Evolutionary conservation across 2,113 vertebrate genomes (phyloP), one percentile per base, ranked within the genome.

Genomic region (Tachuris rubrigastra): DNA sequence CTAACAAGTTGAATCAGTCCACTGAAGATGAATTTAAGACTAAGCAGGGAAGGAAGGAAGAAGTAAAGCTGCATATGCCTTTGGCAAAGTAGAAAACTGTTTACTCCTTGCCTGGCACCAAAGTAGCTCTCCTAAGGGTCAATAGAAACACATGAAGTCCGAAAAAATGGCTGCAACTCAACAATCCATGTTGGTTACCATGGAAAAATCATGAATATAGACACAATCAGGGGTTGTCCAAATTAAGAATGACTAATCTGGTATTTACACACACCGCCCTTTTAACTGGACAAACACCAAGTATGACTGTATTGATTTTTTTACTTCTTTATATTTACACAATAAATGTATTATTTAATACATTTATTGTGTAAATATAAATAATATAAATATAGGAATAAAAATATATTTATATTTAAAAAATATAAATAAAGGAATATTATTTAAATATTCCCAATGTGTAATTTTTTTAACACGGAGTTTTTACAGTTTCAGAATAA

Each of bases 171-270:
- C 63, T 6, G 5, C 42, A 88, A 77, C 55, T 92, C 72, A 80
- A 83, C 69, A 90, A 93, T 59, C 72, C 46, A 13, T 55, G 25
- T 37, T 83, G 47, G 88, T 97, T 90, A 77, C 90, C 72, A 90
- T 86, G 79, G 94, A 88, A 96, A 93, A 95, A 42, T n/a, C 73
- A 92, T 79, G 49, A 95, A 66, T 94, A 80, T 69, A 90, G 88
- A 90, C 59, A 95, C n/a, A 92, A 77, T 66, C 78, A 69, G 63
- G 46, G 55, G 49, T 86, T 93, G 76, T 77, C 83, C 53, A 71
- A 86, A 85, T 88, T 80, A 84, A 33, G 60, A 92, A 69, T 95
- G 96, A 97, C 63, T 93, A 94, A 96, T 81, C 41, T 74, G 50
- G 76, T 67, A 77, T 81, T 90, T 59, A 80, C 27, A 46, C 24